Conservation (phyloP, 2,797 vertebrate species). For the Graptemys geographica region DNA sequence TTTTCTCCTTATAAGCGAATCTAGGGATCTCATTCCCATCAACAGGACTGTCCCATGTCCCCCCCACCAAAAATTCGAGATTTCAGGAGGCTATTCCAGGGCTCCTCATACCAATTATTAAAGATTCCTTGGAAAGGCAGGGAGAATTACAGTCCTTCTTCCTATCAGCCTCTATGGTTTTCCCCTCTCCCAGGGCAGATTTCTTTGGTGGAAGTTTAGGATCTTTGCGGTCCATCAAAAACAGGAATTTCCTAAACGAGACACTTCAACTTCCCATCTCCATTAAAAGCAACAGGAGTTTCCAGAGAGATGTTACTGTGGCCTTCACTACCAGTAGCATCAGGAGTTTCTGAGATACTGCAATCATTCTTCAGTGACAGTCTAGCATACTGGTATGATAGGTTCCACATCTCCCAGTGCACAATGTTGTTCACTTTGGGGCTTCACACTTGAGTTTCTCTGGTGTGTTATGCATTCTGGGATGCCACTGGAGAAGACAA, state of each 20-base stretch:
- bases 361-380: neutral
- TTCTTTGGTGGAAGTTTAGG: neutral
- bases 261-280: neutral
- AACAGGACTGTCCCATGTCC: neutral
- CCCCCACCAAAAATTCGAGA: neutral
- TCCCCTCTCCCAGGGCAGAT: neutral
- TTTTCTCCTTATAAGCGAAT: neutral
- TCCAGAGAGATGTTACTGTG: neutral
- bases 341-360: neutral
- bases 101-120: neutral
- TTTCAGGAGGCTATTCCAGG: neutral
- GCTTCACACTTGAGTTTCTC: neutral
- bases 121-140: neutral
- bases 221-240: neutral
- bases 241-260: neutral
- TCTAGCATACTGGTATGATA: neutral
- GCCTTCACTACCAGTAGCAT: neutral
- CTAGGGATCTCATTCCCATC: neutral
- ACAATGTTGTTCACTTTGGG: neutral
- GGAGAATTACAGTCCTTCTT: neutral
- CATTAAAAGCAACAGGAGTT: neutral
- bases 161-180: neutral
- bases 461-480: neutral
- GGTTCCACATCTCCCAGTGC: neutral
- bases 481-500: neutral